phyloP scores from a whole-genome alignment of 2,797 vertebrate genomes.

The Cottoperca gobio region DNA sequence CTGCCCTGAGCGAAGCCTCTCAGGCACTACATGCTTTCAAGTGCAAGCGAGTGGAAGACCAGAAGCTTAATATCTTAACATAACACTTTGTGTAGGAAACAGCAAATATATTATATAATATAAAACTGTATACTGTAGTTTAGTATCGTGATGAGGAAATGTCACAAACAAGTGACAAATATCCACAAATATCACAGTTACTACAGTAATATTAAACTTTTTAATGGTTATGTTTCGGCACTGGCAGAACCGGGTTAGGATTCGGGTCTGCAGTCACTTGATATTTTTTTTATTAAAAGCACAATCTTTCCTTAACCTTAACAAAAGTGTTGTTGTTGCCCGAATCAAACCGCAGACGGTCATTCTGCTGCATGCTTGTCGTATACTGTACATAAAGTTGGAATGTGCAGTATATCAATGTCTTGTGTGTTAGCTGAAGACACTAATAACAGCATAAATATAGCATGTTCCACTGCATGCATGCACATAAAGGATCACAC shows the following conservation, averaged over 20 bases:
- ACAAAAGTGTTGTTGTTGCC: not conserved
- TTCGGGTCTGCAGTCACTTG: not conserved
- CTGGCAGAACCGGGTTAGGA: not conserved
- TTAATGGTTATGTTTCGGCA: not conserved
- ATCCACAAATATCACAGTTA: no score
- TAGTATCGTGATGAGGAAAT: no score
- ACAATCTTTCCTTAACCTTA: not conserved
- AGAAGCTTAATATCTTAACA: not conserved
- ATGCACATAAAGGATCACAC: constrained; percentile 2
- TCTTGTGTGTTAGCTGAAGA: constrained; percentile 27
- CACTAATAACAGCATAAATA: constrained; percentile 22
- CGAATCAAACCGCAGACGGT: not conserved
- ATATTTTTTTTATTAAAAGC: not conserved
- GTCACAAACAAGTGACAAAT: no score
- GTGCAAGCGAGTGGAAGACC: not conserved
- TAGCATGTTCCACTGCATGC: constrained; percentile 20
- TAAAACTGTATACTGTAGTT: no score
- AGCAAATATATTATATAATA: no score
- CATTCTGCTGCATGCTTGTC: no score
- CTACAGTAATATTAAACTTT: not conserved
- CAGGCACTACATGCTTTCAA: constrained; percentile 1
- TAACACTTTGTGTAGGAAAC: no score
- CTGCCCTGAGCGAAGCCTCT: constrained; percentile 1
- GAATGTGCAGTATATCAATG: constrained; percentile 38
- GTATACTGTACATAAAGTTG: not conserved